Percentiles rank a stretch among this genome's conserved stretches.
phyloP scores from a whole-genome alignment of 1,140 invertebrate species.

The Belonocnema kinseyi region DNA sequence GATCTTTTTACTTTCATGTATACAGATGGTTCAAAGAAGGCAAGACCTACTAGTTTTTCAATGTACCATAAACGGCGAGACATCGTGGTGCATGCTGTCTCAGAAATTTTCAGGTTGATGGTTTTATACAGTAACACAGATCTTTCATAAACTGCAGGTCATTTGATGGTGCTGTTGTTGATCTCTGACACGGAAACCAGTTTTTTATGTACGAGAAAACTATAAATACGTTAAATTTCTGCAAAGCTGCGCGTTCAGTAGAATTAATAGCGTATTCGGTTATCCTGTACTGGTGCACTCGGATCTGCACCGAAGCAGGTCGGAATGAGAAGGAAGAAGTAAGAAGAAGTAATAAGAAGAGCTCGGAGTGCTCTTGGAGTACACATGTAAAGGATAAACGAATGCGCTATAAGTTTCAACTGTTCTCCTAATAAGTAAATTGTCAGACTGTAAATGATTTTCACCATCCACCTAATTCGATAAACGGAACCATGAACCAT shows the following conservation, averaged over 20 bases:
- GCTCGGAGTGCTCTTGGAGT: no score
- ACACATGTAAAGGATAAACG: no score
- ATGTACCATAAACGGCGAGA: not conserved
- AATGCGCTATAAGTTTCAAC: no score
- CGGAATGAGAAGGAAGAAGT: no score
- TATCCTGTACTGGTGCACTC: no score
- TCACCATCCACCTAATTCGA: no score
- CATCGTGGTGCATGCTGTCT: conserved; percentile 21
- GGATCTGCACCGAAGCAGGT: no score
- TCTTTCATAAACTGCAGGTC: conserved; percentile 33
- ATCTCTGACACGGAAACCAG: conserved; percentile 30
- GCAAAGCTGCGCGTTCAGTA: conserved; percentile 36
- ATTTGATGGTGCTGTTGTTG: not conserved
- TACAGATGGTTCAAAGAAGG: conserved; percentile 34
- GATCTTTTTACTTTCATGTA: conserved; percentile 25
- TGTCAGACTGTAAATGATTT: no score
- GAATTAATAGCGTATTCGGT: no score
- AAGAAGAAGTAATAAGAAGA: no score
- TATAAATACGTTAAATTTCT: conserved; percentile 7
- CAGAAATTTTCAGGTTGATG: conserved; percentile 24
- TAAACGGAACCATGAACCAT: no score
- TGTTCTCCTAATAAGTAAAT: no score
- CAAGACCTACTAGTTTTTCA: conserved; percentile 30
- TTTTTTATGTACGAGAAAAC: conserved; percentile 18
- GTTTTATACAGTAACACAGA: conserved; percentile 24